Percentiles rank a stretch among this genome's conserved stretches.
phyloP scores from a whole-genome alignment of 2,113 vertebrate genomes.

The Prolemur simus region DNA sequence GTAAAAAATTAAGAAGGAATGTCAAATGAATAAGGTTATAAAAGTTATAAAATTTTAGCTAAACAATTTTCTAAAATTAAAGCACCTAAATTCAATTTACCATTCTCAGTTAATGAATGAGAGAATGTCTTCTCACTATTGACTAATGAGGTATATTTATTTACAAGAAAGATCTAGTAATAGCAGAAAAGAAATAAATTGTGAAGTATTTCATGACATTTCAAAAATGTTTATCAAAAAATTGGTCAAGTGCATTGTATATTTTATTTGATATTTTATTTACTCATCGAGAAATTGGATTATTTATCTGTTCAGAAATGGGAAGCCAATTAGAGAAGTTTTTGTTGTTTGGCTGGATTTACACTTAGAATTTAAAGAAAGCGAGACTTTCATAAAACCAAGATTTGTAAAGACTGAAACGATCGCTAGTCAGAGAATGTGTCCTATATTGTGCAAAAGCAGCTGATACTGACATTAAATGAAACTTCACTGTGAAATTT shows the following conservation, averaged over 20 bases:
- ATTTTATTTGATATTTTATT: background rate
- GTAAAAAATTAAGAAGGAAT: background rate
- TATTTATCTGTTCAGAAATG: background rate
- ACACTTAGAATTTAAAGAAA: background rate
- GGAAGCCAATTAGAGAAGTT: background rate
- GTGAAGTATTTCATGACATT: background rate
- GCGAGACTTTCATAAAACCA: background rate
- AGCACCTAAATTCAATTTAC: background rate
- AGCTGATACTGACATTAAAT: background rate
- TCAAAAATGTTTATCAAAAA: conserved; percentile 3
- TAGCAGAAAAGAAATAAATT: background rate
- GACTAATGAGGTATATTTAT: background rate
- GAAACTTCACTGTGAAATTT: conserved; percentile 11
- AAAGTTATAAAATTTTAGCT: background rate
- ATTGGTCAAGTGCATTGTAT: background rate
- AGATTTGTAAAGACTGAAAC: background rate
- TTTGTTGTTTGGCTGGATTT: background rate
- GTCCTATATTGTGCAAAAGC: background rate
- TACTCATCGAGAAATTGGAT: background rate
- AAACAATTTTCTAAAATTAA: conserved; percentile 1
- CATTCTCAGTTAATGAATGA: background rate
- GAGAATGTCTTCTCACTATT: background rate
- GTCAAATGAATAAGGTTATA: background rate
- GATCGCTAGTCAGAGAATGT: background rate
- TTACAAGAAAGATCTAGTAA: background rate